Percentiles rank a stretch among this genome's conserved stretches.
Conservation (phyloP, 2,888 invertebrate genomes). For the Ligdia adustata region DNA sequence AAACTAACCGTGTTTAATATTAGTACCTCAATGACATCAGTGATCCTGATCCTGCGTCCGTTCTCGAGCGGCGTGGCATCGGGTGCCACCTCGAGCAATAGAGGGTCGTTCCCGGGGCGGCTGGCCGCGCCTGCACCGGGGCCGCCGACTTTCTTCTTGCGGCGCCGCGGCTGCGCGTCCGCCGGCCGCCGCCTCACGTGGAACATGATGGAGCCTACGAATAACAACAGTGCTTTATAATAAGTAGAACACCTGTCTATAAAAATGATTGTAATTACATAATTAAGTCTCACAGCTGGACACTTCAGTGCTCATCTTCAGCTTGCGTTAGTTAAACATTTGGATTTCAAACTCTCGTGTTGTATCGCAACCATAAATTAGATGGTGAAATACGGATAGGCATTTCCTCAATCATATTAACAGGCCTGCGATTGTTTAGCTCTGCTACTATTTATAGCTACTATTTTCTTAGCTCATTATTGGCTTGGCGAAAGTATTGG, state of each 20-base stretch:
- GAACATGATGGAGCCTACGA: slow-evolving; percentile 97
- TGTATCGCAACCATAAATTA: too few relatives aligned
- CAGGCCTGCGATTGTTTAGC: too few relatives aligned
- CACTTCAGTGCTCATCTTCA: too few relatives aligned
- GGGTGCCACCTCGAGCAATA: slow-evolving; percentile 92
- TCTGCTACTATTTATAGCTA: too few relatives aligned
- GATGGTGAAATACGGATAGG: too few relatives aligned
- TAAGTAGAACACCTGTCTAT: neutral
- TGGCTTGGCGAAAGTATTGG: neutral
- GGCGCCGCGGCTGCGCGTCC: slow-evolving; percentile 94
- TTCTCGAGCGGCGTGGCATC: slow-evolving; percentile 87
- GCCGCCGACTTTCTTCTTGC: slow-evolving; percentile 90
- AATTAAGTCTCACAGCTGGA: too few relatives aligned
- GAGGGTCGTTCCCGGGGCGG: slow-evolving; percentile 84
- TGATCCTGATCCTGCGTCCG: slow-evolving; percentile 85
- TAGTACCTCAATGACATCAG: slow-evolving; percentile 86
- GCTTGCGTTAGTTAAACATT: too few relatives aligned
- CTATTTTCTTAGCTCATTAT: neutral
- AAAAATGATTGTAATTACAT: too few relatives aligned
- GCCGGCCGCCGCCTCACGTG: slow-evolving; percentile 97
- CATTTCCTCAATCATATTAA: too few relatives aligned
- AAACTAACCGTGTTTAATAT: too few relatives aligned
- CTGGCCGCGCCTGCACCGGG: slow-evolving; percentile 79
- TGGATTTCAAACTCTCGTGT: too few relatives aligned
- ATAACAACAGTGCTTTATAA: slow-evolving; percentile 10